Evolutionary conservation across 2,113 vertebrate genomes (phyloP), one percentile per base, ranked within the genome.

Genomic region (Forbesichthys papilliferus): DNA sequence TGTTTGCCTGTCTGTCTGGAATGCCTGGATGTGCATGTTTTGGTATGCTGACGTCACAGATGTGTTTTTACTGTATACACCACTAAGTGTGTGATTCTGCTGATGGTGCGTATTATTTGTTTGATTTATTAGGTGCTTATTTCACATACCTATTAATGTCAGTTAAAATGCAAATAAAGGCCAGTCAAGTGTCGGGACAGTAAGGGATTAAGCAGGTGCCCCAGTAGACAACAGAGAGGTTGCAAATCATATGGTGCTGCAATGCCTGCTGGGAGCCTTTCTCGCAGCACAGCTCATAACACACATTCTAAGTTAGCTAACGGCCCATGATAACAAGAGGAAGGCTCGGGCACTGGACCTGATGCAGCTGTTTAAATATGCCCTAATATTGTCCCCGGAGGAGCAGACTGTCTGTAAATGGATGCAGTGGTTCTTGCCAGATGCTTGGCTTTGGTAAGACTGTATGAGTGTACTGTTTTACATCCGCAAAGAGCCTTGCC

Each of bases 121-220:
- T 46, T 81, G 82, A 86, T 87, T 88, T 87, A 87, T 87, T 79
- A 75, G 74, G 52, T 62, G 73, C 66, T 81, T 77, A 85, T 79
- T 78, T 66, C 64, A 67, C 56, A 57, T 64, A 81, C 78, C 74
- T 84, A 87, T 87, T 88, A 86, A 87, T 88, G 87, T 86, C 87
- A 85, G 77, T 87, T 87, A 84, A 86, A 86, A 89, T 89, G 82
- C 81, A 89, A 90, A 89, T 90, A 87, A 82, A 87, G 79, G 73
- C 83, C 74, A 84, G 77, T 86, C 86, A 85, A 77, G 75, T 83
- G 83, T 78, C 83, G 61, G 78, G 82, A 66, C 3, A 55, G 71
- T 34, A 48, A 60, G 74, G 68, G 74, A 81, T 84, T 80, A 85
- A 84, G 60, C 76, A 82, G 82, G 82, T 88, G 85, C 73, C 67